phyloP scores from a whole-genome alignment of 1,140 invertebrate genomes.

The Pomacea maculata region DNA sequence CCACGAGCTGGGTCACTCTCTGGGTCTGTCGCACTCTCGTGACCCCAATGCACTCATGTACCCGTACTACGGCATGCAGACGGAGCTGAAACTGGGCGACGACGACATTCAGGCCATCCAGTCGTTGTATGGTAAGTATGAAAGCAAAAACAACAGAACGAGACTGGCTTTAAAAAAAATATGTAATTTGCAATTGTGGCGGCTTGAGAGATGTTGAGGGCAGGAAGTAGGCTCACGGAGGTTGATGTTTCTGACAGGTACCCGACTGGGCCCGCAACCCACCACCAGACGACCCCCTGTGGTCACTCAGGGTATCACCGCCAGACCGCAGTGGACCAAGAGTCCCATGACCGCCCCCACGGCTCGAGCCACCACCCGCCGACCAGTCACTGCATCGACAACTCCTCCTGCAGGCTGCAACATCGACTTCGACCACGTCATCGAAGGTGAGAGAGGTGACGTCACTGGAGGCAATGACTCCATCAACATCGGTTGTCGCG shows the following conservation, averaged over 20 bases:
- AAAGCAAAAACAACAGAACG: too few relatives aligned
- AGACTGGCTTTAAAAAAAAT: too few relatives aligned
- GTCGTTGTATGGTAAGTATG: constrained; percentile 64
- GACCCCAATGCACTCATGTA: constrained; percentile 47
- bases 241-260: not conserved
- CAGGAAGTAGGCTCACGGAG: not conserved
- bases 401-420: not conserved
- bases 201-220: too few relatives aligned
- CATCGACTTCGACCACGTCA: constrained; percentile 10
- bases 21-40: constrained; percentile 48
- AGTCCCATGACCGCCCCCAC: too few relatives aligned
- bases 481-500: too few relatives aligned
- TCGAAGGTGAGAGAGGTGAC: constrained; percentile 1
- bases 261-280: not conserved
- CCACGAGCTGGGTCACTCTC: constrained; percentile 56
- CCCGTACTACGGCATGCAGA: constrained; percentile 47
- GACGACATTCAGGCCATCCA: constrained; percentile 87
- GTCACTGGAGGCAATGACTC: too few relatives aligned
- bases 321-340: too few relatives aligned
- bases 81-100: constrained; percentile 73
- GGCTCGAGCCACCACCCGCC: too few relatives aligned
- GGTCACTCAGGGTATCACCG: too few relatives aligned
- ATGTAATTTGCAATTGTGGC: too few relatives aligned
- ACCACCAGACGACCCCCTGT: not conserved
- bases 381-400: not conserved